These are phyloP conservation scores for Heterohyrax brucei DNA, from an alignment of 2,797 vertebrate genomes.

Conservation along the genomic window DNA sequence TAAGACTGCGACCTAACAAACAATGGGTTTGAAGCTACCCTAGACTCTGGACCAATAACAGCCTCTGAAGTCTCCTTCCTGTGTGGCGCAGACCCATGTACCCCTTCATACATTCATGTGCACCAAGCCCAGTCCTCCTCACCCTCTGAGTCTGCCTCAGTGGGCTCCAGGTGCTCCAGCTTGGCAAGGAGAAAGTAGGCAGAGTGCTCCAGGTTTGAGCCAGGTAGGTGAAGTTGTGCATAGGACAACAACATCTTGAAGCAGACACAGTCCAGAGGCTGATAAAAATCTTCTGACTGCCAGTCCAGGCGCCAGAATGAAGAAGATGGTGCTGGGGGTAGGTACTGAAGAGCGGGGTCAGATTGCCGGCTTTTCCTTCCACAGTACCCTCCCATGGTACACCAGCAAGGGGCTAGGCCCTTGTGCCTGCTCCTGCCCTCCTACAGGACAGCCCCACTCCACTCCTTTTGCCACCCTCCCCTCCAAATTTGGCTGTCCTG, in stretches of 20 bases:
- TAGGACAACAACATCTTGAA: conserved; percentile 95
- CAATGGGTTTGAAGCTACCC: not conserved
- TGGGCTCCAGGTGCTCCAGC: conserved; percentile 94
- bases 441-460: not conserved
- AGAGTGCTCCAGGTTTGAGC: no score
- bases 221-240: conserved; percentile 93
- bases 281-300: conserved; percentile 96
- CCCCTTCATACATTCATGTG: no score
- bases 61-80: not conserved
- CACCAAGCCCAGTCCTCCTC: conserved; percentile 42
- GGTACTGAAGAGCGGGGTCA: not conserved
- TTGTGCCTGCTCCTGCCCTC: not conserved
- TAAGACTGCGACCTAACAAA: not conserved
- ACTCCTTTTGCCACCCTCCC: not conserved
- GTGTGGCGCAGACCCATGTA: no score
- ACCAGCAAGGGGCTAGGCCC: not conserved
- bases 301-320: conserved; percentile 96
- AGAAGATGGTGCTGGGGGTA: conserved; percentile 93
- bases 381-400: not conserved
- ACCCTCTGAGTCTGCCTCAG: conserved; percentile 93
- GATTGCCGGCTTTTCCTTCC: not conserved
- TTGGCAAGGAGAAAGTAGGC: conserved; percentile 94
- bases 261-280: conserved; percentile 92
- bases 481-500: no score
- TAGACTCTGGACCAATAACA: not conserved